A percentile compares a stretch with the other conserved stretches of the same genome.
These are phyloP conservation scores for Coracias cyanogaster DNA, from an alignment of 2,797 vertebrate genomes.

Conservation along the genomic window DNA sequence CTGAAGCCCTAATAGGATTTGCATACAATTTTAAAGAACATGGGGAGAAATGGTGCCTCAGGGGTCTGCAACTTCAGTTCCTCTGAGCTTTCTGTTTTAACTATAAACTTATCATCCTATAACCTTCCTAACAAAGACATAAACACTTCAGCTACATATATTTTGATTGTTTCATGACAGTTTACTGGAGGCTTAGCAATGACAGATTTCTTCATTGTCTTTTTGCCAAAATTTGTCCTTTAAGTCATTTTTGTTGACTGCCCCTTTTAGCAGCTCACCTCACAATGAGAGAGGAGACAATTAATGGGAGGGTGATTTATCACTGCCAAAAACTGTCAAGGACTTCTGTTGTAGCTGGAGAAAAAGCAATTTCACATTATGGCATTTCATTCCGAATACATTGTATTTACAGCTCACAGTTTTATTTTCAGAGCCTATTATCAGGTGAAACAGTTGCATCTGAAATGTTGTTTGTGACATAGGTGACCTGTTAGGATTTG, in stretches of 20 bases:
- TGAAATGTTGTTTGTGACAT: slow-evolving; percentile 99
- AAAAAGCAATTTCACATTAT: slow-evolving; percentile 98
- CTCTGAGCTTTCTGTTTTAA: slow-evolving; percentile 61
- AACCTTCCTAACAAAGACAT: slow-evolving; percentile 85
- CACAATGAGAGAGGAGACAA: slow-evolving; percentile 99
- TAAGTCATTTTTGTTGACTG: slow-evolving; percentile 97
- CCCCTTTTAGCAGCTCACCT: slow-evolving; percentile 99
- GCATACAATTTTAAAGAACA: slow-evolving; percentile 31
- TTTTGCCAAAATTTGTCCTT: slow-evolving; percentile 93
- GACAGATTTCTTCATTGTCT: slow-evolving; percentile 93
- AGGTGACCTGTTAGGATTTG: slow-evolving; percentile 99
- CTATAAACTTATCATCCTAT: slow-evolving; percentile 79
- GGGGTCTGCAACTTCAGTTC: slow-evolving; percentile 57
- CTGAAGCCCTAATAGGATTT: slow-evolving; percentile 23
- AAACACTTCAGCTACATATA: slow-evolving; percentile 82
- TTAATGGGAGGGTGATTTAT: slow-evolving; percentile 99
- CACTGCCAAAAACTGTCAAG: slow-evolving; percentile 99
- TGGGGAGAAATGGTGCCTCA: slow-evolving; percentile 20
- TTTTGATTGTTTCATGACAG: slow-evolving; percentile 83
- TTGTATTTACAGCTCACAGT: slow-evolving; percentile 99
- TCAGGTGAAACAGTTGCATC: slow-evolving; percentile 98
- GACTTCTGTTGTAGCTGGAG: slow-evolving; percentile 98
- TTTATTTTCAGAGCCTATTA: slow-evolving; percentile 99
- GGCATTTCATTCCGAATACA: slow-evolving; percentile 99
- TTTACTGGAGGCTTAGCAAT: slow-evolving; percentile 88